Evolutionary conservation across 1,140 invertebrate species (phyloP), one percentile per base, ranked within the genome.

Genomic region (Drosophila neocordata): DNA sequence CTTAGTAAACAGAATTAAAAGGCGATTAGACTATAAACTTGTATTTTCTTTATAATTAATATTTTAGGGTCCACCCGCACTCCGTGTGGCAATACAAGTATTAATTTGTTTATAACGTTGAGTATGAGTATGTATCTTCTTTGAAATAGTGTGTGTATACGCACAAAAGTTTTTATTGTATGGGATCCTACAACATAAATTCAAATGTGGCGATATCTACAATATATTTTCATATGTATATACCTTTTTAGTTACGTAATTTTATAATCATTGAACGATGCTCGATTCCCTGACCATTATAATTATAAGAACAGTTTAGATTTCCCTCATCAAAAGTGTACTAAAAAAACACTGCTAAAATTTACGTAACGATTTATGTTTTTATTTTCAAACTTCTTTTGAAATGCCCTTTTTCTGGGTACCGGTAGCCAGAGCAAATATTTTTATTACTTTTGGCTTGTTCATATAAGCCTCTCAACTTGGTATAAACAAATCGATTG

Each of bases 341-440:
- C n/a, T n/a, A n/a, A n/a, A n/a, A n/a, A n/a, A n/a, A n/a, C 66
- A 35, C 62, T 34, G 60, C 35, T 61, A 53, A 18, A 75, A 64
- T 63, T 37, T 64, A 72, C 41, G 59, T 64, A 65, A 57, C 37
- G 20, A 22, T 4, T 24, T 24, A 1, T 6, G 27, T 31, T 31
- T 31, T 31, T 7, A 31, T 2, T 31, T 31, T 31, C 7, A 31
- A 31, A 31, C 27, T 31, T 31, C 27, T 1, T 1, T 24, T 31
- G n/a, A 20, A 11, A 38, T 20, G 35, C 4, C 37, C 57, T 44
- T 20, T 38, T 38, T 27, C 38, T 18, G 5, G 6, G 4, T 13
- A 8, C 53, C 81, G 84, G 80, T 70, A 84, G 81, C 82, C 82
- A 77, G 64, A 52, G 78, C 77, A 74, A 87, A 87, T 81, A 87